Evolutionary conservation across 2,797 vertebrate species (phyloP), one percentile per base, ranked within the genome.

Genomic region (Acestrorhynchus altus): DNA sequence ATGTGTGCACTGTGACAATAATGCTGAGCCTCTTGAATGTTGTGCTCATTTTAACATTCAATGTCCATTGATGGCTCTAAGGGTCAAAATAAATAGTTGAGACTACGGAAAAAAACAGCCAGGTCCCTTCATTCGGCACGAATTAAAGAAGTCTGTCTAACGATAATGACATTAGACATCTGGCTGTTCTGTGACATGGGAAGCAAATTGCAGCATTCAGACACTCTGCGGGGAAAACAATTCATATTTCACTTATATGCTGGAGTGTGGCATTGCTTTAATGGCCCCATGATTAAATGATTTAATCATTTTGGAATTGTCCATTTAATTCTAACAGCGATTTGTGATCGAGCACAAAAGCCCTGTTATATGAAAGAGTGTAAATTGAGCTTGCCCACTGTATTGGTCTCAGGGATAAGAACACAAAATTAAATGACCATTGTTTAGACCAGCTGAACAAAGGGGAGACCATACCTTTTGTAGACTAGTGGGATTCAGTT

Each of bases 401-500:
- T 15, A 8, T 9, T 9, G 10, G 35, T 31, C 59, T 47, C n/a
- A 22, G 31, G 24, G 46, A 68, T 16, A 40, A 49, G 44, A 22
- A 26, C 42, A 13, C 22, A 5, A 46, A 24, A 64, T 20, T 40
- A 46, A 46, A 66, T 24, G 42, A 1, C 42, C 24, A 22, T 44
- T 44, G 39, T 65, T 65, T 11, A 13, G 44, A 15, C 1, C 40
- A 26, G 63, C 5, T 13, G 26, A n/a, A n/a, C 15, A 24, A 47
- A n/a, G 20, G 11, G 11, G 20, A n/a, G 39, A 28, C n/a, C 35
- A 44, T 80, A 80, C 78, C 78, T 80, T 80, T 61, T 80, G 78
- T 22, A 80, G 78, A 64, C 78, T 80, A 35, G 78, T 75, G 54
- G 65, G 72, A 18, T 74, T 80, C 72, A 80, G 72, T 47, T 80